Percentiles rank a stretch among this genome's conserved stretches.
Conservation (phyloP, 2,888 invertebrate species). For the Disparrhopalites patrizii region DNA sequence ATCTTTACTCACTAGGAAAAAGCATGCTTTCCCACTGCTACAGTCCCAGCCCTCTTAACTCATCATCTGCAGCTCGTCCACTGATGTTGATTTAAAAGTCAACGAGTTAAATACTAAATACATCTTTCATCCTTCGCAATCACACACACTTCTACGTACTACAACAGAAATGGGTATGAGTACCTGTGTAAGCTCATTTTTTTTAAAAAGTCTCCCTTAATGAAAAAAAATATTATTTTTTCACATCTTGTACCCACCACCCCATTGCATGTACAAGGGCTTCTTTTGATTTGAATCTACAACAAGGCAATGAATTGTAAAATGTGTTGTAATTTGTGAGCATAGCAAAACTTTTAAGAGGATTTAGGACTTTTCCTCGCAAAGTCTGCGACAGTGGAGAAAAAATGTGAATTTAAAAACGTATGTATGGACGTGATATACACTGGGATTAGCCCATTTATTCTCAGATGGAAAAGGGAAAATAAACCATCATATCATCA, state of each 20-base stretch:
- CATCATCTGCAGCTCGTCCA: too few relatives aligned
- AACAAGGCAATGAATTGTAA: conserved; percentile 6
- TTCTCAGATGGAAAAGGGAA: too few relatives aligned
- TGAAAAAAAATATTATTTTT: conserved; percentile 1
- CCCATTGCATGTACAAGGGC: background rate
- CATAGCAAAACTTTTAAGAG: conserved; percentile 9
- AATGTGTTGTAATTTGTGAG: conserved; percentile 15
- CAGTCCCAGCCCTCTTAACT: too few relatives aligned
- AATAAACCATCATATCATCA: too few relatives aligned
- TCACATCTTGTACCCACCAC: background rate
- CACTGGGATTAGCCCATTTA: too few relatives aligned
- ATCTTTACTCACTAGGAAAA: background rate
- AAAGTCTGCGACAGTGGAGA: too few relatives aligned
- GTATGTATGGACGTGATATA: too few relatives aligned
- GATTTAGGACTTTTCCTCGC: conserved; percentile 9
- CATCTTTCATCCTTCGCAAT: conserved; percentile 2
- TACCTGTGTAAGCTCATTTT: background rate
- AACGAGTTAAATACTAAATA: background rate
- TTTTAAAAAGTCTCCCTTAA: background rate
- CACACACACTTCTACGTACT: too few relatives aligned
- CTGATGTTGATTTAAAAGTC: too few relatives aligned
- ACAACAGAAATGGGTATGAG: conserved; percentile 6
- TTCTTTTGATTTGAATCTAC: conserved; percentile 7
- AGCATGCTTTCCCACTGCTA: too few relatives aligned
- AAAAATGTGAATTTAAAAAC: too few relatives aligned